Base-by-base conservation (phyloP, 2,888 invertebrate species). In the Mimas tiliae region DNA sequence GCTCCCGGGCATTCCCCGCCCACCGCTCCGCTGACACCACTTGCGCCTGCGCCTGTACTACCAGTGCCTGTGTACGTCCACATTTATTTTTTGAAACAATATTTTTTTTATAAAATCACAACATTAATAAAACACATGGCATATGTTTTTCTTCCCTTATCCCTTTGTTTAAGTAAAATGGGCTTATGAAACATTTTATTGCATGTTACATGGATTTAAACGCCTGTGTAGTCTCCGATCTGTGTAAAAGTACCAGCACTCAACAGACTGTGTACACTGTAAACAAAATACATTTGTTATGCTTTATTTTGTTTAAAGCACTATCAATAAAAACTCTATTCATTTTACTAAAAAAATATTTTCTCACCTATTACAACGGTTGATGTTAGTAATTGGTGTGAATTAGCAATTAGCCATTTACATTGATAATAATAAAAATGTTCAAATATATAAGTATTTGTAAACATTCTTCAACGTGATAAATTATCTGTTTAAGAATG, bases 1-100 rank as follows among this genome's bases (percentile, higher is more conserved):
- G 82, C 79, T 72, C 76, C 12, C 63, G 78, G 76, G 64, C 74
- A 76, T 55, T 82, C 79, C 69, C 83, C 94, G 94, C 68, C 95
- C 93, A 78, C 78, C 67, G 74, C 91, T 64, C 76, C 71, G 72
- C 74, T 70, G 14, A 80, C 76, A 69, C 70, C 70, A 58, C 70
- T 65, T 74, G 81, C 72, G 70, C 74, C 79, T 81, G 80, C 77
- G 72, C 73, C 78, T 63, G 58, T 74, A 68, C 77, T 77, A 63
- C 75, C 74, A 42, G 70, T 70, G 67, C 73, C 74, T 66, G 68
- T 55, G 68, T 77, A 67, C 51, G 65, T 65, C 27, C 42, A 58
- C 19, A 11, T 58, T 42, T 19, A 42, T 12, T 42, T 58, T 42
- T 42, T 12, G 19, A 42, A 42, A 19, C n/a, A 52, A 52, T 51